phyloP scores from a whole-genome alignment of 2,888 invertebrate genomes.

The Zootermopsis nevadensis region DNA sequence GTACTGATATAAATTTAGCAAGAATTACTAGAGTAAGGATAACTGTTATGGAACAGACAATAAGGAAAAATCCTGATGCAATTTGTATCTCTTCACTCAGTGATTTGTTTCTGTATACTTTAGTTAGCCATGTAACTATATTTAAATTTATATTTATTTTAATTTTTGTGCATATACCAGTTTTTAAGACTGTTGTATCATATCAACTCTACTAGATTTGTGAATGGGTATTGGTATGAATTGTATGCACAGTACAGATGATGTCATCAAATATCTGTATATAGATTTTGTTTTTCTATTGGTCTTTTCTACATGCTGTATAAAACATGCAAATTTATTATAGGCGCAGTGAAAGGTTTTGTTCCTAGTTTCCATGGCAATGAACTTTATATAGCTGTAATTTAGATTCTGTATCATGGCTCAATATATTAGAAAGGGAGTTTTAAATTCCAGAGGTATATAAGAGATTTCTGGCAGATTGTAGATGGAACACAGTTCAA shows the following conservation, averaged over 20 bases:
- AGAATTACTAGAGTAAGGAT: background rate
- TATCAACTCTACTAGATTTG: conserved; percentile 6
- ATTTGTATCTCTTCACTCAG: background rate
- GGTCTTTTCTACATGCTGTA: conserved; percentile 33
- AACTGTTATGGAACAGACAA: background rate
- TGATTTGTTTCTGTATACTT: background rate
- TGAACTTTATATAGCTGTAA: conserved; percentile 31
- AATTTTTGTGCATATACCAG: conserved; percentile 12
- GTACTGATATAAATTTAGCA: background rate
- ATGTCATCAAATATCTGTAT: conserved; percentile 13
- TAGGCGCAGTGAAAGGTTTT: conserved; percentile 34
- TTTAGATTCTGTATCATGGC: conserved; percentile 24
- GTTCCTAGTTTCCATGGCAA: conserved; percentile 35
- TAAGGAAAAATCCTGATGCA: background rate
- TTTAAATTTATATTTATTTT: conserved; percentile 40
- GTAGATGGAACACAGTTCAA: conserved; percentile 18
- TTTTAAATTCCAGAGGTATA: conserved; percentile 31
- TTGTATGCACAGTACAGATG: conserved; percentile 12
- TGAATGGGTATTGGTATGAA: conserved; percentile 32
- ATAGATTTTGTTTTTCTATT: conserved; percentile 20
- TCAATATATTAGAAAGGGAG: conserved; percentile 29
- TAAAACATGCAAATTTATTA: conserved; percentile 12
- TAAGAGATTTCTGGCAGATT: conserved; percentile 6
- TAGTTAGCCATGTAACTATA: background rate
- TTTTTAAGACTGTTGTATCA: background rate